Base-by-base conservation (phyloP, 2,888 invertebrate species). In the Meloe dianella region DNA sequence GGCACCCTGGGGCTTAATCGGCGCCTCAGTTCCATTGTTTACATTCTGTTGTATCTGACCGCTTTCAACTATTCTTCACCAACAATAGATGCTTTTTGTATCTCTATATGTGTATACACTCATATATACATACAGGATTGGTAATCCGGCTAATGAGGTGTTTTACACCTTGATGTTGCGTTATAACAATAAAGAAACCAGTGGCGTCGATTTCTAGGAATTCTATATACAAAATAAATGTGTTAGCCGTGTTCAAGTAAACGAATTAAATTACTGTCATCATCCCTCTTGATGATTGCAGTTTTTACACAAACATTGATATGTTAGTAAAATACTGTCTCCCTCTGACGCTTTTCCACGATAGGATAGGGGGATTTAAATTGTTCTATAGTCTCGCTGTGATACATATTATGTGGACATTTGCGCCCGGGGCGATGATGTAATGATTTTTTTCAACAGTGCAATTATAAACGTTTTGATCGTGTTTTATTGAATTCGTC, bases 371-470 rank as follows among this genome's bases (percentile, higher is more conserved):
- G 67, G 67, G 64, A 64, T 56, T 54, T 61, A 63, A 66, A 65
- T 65, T 66, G 68, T 64, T 63, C 58, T 58, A 63, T 63, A 63
- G 63, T 32, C 60, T 68, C 65, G 60, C 56, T 61, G 67, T 60
- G 64, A 67, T 67, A 64, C 60, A 65, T 71, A 71, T 73, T 70
- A 73, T 69, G 67, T 65, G 70, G 80, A 80, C 81, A 81, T 82
- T 81, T 79, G 78, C 81, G 79, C 82, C 82, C 81, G 79, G 75
- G 79, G 82, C 82, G 67, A 69, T 72, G 80, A 77, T 79, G 81
- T 83, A 84, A 84, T 84, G 84, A 84, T 83, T 84, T 84, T 83
- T 6, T 83, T 82, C 80, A 82, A 83, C 82, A 68, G 66, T 47
- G 80, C 83, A 83, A 83, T 84, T 84, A 83, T 82, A 41, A 41